Evolutionary conservation across 2,888 invertebrate species (phyloP).

Genomic region (Fragum sueziense): DNA sequence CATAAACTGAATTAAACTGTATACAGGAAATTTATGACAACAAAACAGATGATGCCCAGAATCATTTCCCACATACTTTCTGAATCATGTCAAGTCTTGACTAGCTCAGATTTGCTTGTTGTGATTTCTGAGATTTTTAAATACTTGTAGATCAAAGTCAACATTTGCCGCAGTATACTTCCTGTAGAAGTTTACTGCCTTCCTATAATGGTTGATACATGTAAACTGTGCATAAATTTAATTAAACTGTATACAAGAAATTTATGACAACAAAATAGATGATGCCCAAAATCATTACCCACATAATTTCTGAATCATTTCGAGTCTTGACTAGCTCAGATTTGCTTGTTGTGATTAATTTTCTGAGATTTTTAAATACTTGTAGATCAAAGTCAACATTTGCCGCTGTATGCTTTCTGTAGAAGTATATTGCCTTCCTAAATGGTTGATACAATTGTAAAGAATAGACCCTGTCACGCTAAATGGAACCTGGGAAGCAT

Average conservation of each 20-base stretch:
- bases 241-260: no score
- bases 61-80: no score
- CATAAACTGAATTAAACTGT: no score
- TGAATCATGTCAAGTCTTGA: conserved; percentile 9
- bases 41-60: no score
- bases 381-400: conserved; percentile 1
- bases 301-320: not conserved
- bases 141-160: not conserved
- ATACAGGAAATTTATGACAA: no score
- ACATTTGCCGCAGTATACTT: conserved; percentile 4
- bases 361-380: not conserved
- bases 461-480: no score
- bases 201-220: not conserved
- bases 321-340: conserved; percentile 19
- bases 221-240: no score
- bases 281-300: no score
- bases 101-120: not conserved
- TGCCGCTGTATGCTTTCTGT: conserved; percentile 3
- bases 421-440: not conserved
- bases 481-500: no score
- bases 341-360: not conserved
- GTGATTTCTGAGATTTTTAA: not conserved
- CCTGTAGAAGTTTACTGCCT: not conserved
- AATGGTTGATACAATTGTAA: not conserved
- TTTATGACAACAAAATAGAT: no score